These are phyloP conservation scores for Cataglyphis rosenhaueri DNA, from an alignment of 2,888 invertebrate genomes.

Conservation along the genomic window DNA sequence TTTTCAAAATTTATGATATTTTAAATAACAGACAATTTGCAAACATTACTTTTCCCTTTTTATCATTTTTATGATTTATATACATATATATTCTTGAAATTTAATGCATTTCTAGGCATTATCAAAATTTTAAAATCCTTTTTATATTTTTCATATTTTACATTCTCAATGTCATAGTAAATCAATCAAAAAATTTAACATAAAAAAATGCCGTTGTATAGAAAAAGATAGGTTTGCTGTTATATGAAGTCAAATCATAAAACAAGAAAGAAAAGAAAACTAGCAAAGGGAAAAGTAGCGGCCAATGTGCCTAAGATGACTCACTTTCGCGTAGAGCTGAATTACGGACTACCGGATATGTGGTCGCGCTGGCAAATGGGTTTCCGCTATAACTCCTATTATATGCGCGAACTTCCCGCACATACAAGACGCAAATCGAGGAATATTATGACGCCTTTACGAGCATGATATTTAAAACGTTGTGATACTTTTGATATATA, in stretches of 20 bases:
- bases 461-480: slow-evolving; percentile 1
- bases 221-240: not conserved
- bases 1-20: slow-evolving; percentile 6
- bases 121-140: not conserved
- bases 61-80: not conserved
- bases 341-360: slow-evolving; percentile 60
- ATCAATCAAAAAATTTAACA: not conserved
- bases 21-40: not conserved
- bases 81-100: not conserved
- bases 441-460: slow-evolving; percentile 10
- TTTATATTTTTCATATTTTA: not conserved
- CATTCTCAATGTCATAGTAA: not conserved
- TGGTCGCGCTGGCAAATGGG: slow-evolving; percentile 57
- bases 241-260: not conserved
- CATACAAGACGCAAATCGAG: slow-evolving; percentile 17
- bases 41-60: not conserved
- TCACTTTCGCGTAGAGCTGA: slow-evolving; percentile 52
- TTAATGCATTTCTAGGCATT: not conserved
- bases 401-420: slow-evolving; percentile 34
- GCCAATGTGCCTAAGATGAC: slow-evolving; percentile 26
- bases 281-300: not conserved
- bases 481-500: not conserved
- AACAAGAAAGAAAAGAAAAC: slow-evolving; percentile 31
- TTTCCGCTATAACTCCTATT: slow-evolving; percentile 58
- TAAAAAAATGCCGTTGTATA: not conserved